Evolutionary conservation across 2,888 invertebrate species (phyloP).

Genomic region (Meteorus colon): DNA sequence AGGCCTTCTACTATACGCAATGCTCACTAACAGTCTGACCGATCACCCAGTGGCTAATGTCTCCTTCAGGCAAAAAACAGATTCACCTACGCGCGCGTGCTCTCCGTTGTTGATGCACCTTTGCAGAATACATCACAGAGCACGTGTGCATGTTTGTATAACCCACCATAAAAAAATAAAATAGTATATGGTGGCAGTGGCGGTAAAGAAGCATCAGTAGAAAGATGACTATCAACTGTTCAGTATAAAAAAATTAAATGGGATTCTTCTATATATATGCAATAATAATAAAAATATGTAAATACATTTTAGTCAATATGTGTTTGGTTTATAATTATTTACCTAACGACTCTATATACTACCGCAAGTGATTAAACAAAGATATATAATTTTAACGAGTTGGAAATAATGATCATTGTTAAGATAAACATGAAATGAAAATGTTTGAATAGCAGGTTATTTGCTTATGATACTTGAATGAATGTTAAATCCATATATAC

Average conservation of each 20-base stretch:
- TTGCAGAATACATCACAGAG: neutral
- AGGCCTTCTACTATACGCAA: slow-evolving; percentile 69
- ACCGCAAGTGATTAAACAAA: slow-evolving; percentile 8
- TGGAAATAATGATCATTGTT: slow-evolving; percentile 8
- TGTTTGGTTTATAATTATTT: slow-evolving; percentile 9
- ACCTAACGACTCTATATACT: slow-evolving; percentile 10
- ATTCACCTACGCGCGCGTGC: slow-evolving; percentile 37
- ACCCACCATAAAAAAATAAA: slow-evolving; percentile 11
- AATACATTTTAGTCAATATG: slow-evolving; percentile 7
- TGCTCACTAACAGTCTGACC: slow-evolving; percentile 51
- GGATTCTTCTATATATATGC: neutral
- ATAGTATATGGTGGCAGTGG: neutral
- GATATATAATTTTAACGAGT: slow-evolving; percentile 13
- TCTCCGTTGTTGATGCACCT: slow-evolving; percentile 22
- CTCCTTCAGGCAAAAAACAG: slow-evolving; percentile 50
- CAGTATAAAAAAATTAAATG: neutral
- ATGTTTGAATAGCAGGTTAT: slow-evolving; percentile 16
- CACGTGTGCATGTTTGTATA: slow-evolving; percentile 14
- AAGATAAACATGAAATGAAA: slow-evolving; percentile 10
- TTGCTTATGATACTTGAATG: slow-evolving; percentile 15
- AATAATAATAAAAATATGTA: slow-evolving; percentile 12
- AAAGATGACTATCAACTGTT: neutral
- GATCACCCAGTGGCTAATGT: slow-evolving; percentile 62
- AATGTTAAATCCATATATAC: slow-evolving; percentile 9
- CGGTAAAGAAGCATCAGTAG: neutral